Percentiles rank a stretch among this genome's conserved stretches.
These are phyloP conservation scores for Scaeva pyrastri DNA, from an alignment of 2,888 invertebrate species.

Conservation along the genomic window DNA sequence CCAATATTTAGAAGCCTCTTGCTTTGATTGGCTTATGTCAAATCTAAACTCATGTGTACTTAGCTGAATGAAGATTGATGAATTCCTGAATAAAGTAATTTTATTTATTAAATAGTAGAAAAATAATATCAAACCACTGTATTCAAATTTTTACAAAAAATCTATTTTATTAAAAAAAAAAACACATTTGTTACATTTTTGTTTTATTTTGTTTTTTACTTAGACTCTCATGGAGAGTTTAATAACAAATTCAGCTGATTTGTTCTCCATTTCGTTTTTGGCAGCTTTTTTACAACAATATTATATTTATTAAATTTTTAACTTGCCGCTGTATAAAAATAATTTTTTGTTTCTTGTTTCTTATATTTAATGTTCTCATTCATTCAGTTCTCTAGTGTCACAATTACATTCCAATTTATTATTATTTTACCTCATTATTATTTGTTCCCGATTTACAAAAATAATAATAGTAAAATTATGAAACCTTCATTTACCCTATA, in stretches of 20 bases:
- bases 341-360: conserved; percentile 1
- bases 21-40: too few relatives aligned
- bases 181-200: conserved; percentile 10
- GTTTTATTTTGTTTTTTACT: conserved; percentile 1
- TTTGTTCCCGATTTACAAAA: conserved; percentile 21
- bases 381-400: conserved; percentile 57
- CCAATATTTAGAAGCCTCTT: too few relatives aligned
- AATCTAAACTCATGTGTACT: too few relatives aligned
- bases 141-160: not conserved
- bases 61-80: too few relatives aligned
- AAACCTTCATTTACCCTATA: conserved; percentile 57
- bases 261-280: conserved; percentile 8
- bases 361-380: conserved; percentile 17
- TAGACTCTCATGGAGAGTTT: conserved; percentile 71
- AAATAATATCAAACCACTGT: conserved; percentile 8
- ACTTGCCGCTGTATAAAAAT: not conserved
- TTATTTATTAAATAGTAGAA: not conserved
- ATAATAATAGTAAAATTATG: conserved; percentile 6
- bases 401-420: conserved; percentile 42
- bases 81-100: too few relatives aligned
- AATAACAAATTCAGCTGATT: conserved; percentile 26
- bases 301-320: not conserved
- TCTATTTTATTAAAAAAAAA: conserved; percentile 30
- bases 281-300: not conserved
- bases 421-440: conserved; percentile 17